Evolutionary conservation across 2,113 vertebrate species (phyloP).

Genomic region (Gymnobelideus leadbeateri): DNA sequence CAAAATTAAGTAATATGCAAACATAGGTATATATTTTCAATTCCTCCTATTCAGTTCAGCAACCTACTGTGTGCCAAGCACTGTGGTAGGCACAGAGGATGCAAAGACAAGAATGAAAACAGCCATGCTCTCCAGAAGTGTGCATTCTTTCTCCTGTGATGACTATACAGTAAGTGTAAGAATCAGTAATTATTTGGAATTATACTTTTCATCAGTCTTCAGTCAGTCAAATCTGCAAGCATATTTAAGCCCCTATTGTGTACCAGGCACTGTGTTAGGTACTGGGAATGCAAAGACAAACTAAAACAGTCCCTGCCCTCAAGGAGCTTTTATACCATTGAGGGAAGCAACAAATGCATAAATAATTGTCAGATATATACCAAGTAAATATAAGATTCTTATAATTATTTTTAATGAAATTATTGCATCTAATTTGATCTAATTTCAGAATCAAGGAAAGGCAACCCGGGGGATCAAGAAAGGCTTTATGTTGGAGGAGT

Average conservation of each 20-base stretch:
- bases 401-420: neutral
- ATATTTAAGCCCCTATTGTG: neutral
- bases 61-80: neutral
- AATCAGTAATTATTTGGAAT: no score
- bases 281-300: neutral
- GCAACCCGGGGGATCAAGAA: neutral
- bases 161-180: neutral
- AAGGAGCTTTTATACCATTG: no score
- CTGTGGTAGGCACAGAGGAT: no score
- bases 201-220: no score
- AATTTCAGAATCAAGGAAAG: neutral
- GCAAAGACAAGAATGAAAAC: neutral
- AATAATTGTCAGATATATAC: neutral
- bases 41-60: constrained; percentile 47
- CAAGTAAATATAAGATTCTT: neutral
- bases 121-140: no score
- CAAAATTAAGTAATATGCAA: constrained; percentile 38
- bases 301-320: neutral
- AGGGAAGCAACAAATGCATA: neutral
- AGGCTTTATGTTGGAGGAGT: neutral
- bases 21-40: constrained; percentile 44
- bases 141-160: no score
- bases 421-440: neutral
- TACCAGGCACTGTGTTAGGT: neutral
- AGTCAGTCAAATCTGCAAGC: no score